Evolutionary conservation across 2,113 vertebrate genomes (phyloP), one percentile per base, ranked within the genome.

Genomic region (Xyliphius kryptos): DNA sequence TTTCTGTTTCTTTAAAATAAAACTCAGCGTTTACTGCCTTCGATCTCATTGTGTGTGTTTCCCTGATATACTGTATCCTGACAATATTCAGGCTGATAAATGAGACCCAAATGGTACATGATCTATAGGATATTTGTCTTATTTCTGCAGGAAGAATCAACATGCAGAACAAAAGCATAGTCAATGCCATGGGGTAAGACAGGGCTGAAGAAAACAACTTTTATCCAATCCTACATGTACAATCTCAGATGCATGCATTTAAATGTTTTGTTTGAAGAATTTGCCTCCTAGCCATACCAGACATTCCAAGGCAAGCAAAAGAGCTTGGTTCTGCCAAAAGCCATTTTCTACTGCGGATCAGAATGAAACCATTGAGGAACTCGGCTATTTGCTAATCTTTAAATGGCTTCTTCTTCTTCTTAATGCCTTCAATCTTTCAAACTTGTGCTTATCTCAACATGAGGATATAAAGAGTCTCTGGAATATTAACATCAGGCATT

Each of bases 211-310:
- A 8, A 48, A 46, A 51, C 60, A 6, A 49, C 21, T 15, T 21
- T 6, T 21, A 61, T 56, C 51, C 9, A 44, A 54, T 49, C 32
- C 26, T 47, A 20, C 36, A 54, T 70, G 51, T 41, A 55, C 32
- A n/a, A 16, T 50, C 55, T 56, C 49, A 66, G n/a, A 59, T 50
- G 15, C 13, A 38, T 44, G 51, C 52, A 51, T 56, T 65, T 71
- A 66, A 71, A 61, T 37, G 20, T 19, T 49, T 50, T 50, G 41
- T 46, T 21, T 9, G 17, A 57, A 37, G 14, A 51, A 62, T 53
- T 26, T n/a, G 37, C 49, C 40, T 17, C 2, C 19, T 12, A 64
- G 62, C 41, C 21, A 50, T 44, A 22, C n/a, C 38, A 50, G 21
- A 49, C 21, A 2, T 43, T 60, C 17, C 38, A 26, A 51, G 26